A percentile compares a stretch with the other conserved stretches of the same genome.
Evolutionary conservation across 2,888 invertebrate genomes (phyloP).

Genomic region (Osmoderma eremita): DNA sequence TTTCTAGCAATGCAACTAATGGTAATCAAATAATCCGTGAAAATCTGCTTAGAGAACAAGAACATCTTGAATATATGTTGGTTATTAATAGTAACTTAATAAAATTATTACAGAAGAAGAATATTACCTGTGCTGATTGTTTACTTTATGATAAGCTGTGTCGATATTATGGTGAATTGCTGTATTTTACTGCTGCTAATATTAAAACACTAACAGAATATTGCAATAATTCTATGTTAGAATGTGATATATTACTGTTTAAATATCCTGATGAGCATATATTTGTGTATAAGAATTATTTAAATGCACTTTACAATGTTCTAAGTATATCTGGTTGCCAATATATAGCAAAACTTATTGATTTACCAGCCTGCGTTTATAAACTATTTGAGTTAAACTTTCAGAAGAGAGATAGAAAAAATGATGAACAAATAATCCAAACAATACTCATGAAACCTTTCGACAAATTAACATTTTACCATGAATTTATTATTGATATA

Average conservation of each 20-base stretch:
- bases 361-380: constrained; percentile 66
- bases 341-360: constrained; percentile 72
- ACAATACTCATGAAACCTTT: constrained; percentile 72
- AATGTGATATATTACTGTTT: constrained; percentile 75
- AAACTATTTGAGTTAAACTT: constrained; percentile 51
- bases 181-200: constrained; percentile 75
- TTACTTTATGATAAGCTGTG: constrained; percentile 73
- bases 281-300: constrained; percentile 76
- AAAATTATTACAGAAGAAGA: constrained; percentile 74
- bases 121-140: constrained; percentile 67
- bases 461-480: constrained; percentile 71
- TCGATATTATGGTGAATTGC: constrained; percentile 74
- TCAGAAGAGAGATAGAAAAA: constrained; percentile 60
- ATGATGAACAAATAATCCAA: constrained; percentile 70
- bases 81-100: constrained; percentile 71
- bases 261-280: constrained; percentile 78
- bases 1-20: constrained; percentile 51
- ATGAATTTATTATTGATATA: constrained; percentile 69
- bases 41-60: constrained; percentile 69
- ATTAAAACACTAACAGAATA: constrained; percentile 76
- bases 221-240: constrained; percentile 72
- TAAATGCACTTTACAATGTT: constrained; percentile 77
- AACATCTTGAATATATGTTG: constrained; percentile 76
- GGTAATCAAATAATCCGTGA: constrained; percentile 49
- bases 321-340: constrained; percentile 77